Evolutionary conservation across 1,140 invertebrate genomes (phyloP).

Genomic region (Aradophagus sp.): DNA sequence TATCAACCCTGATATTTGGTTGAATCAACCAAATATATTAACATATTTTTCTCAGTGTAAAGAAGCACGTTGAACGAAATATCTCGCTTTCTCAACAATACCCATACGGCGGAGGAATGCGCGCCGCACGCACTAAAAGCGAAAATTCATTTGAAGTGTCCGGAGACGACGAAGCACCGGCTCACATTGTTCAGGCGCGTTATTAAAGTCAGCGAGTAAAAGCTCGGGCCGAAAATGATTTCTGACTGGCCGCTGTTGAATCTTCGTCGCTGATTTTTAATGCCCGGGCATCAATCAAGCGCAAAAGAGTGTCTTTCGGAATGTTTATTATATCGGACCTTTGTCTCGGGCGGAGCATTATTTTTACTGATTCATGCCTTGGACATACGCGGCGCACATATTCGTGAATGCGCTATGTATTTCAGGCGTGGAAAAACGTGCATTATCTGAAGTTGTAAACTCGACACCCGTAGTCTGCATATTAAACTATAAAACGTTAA

Average conservation of each 20-base stretch:
- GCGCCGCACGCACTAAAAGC: too few species aligned
- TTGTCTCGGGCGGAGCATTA: conserved; percentile 21
- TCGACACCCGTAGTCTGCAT: conserved; percentile 27
- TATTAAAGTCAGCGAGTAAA: conserved; percentile 16
- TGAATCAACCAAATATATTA: too few species aligned
- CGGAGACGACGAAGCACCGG: too few species aligned
- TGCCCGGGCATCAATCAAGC: conserved; percentile 16
- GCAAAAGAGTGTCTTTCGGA: conserved; percentile 16
- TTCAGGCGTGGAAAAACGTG: conserved; percentile 20
- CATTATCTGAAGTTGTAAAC: conserved; percentile 36
- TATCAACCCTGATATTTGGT: too few species aligned
- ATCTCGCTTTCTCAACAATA: too few species aligned
- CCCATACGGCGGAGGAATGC: too few species aligned
- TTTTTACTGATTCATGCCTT: conserved; percentile 29
- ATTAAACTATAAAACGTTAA: conserved; percentile 37
- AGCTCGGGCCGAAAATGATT: conserved; percentile 8
- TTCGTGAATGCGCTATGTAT: conserved; percentile 26
- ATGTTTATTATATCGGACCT: conserved; percentile 33
- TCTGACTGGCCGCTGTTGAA: conserved; percentile 2
- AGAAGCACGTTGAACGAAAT: too few species aligned
- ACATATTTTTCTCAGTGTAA: too few species aligned
- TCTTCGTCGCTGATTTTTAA: conserved; percentile 17
- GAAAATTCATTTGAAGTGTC: too few species aligned
- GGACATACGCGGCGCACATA: conserved; percentile 22
- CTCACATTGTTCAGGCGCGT: conserved; percentile 5